Conservation (phyloP, 2,888 invertebrate species). For the Tenthredo scrophulariae region DNA sequence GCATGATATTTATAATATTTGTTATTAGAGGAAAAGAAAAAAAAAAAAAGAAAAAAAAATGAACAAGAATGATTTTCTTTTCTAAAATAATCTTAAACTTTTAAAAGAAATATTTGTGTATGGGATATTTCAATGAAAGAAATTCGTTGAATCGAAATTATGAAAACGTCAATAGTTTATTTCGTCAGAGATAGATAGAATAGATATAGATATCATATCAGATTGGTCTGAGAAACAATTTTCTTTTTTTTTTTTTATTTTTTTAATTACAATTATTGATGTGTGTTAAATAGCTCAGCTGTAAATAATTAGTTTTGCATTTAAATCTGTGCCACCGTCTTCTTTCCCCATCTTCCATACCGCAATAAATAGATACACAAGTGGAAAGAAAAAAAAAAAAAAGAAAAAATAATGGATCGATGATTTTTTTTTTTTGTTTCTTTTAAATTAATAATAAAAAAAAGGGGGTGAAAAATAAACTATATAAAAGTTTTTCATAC, state of each 20-base stretch:
- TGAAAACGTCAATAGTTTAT: conserved; percentile 58
- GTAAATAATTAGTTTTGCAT: conserved; percentile 58
- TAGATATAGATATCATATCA: conserved; percentile 56
- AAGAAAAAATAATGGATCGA: not conserved
- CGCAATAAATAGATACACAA: conserved; percentile 45
- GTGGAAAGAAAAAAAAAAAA: conserved; percentile 28
- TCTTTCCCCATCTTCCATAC: conserved; percentile 72
- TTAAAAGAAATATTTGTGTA: not conserved
- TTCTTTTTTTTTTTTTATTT: no score
- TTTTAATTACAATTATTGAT: conserved; percentile 11
- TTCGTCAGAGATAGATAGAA: conserved; percentile 59
- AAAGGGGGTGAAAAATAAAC: not conserved
- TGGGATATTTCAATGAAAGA: not conserved
- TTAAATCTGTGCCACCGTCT: conserved; percentile 42
- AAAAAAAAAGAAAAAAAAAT: not conserved
- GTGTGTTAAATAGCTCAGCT: conserved; percentile 54
- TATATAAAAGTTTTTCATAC: conserved; percentile 11
- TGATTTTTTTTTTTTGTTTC: not conserved
- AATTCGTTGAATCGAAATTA: not conserved
- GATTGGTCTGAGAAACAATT: conserved; percentile 63
- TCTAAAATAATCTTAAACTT: not conserved
- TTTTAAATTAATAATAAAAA: not conserved
- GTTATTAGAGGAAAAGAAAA: not conserved
- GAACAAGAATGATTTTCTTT: not conserved
- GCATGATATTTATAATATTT: not conserved